Conservation (phyloP, 53 echinoderm and acorn worm genomes). For the Echinometra lucunter region DNA sequence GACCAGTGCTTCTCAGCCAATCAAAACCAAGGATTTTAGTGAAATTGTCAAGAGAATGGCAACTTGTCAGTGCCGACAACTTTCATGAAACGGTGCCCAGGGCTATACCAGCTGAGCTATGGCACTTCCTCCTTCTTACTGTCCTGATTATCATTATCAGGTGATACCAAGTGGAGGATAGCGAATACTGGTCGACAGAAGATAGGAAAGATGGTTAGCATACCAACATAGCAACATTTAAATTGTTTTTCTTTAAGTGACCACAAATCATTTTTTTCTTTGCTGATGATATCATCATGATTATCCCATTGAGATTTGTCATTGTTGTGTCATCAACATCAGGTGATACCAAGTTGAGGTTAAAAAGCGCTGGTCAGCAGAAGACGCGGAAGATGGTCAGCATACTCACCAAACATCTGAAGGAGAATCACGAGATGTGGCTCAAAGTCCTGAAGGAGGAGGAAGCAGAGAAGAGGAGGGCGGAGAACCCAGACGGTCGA, state of each 20-base stretch:
- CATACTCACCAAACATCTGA: constrained; percentile 95
- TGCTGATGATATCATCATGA: too few relatives aligned
- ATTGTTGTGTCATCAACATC: neutral
- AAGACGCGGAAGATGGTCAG: constrained; percentile 94
- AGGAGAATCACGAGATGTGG: constrained; percentile 99
- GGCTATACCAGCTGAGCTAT: too few relatives aligned
- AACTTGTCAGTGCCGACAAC: too few relatives aligned
- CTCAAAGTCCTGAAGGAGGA: constrained; percentile 91
- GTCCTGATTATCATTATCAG: constrained; percentile 33
- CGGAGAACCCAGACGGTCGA: constrained; percentile 77
- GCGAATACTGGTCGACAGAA: constrained; percentile 82
- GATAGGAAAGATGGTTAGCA: constrained; percentile 92
- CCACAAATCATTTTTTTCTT: constrained; percentile 81
- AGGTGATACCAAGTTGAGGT: constrained; percentile 89
- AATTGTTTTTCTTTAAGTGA: constrained; percentile 92
- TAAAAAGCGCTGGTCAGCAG: constrained; percentile 84
- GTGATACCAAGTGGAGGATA: constrained; percentile 85
- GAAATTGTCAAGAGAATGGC: too few relatives aligned
- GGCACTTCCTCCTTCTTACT: too few relatives aligned
- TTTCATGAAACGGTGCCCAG: too few relatives aligned
- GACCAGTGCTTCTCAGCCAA: too few relatives aligned
- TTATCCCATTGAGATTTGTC: too few relatives aligned
- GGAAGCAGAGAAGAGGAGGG: constrained; percentile 77
- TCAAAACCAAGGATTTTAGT: too few relatives aligned
- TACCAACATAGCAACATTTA: constrained; percentile 93